Conservation (phyloP, 1,140 invertebrate species). For the Druon quercuslanigerum region DNA sequence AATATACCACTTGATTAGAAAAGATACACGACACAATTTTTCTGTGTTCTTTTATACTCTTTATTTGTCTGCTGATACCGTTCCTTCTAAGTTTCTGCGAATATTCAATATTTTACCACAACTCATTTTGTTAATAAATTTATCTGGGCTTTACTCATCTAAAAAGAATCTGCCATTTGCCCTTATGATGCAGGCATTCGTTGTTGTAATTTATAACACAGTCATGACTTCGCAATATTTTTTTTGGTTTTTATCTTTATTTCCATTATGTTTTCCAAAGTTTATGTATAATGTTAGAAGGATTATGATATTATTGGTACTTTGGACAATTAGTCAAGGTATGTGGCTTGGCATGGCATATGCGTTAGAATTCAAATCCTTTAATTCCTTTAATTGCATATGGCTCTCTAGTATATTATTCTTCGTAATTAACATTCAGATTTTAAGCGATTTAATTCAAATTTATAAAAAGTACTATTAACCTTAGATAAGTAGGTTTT, state of each 20-base stretch:
- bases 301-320: slow-evolving; percentile 68
- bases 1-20: slow-evolving; percentile 93
- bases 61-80: slow-evolving; percentile 84
- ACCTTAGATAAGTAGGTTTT: no score
- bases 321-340: slow-evolving; percentile 89
- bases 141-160: slow-evolving; percentile 83
- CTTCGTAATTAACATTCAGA: slow-evolving; percentile 85
- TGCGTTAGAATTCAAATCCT: slow-evolving; percentile 90
- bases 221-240: slow-evolving; percentile 99
- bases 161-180: slow-evolving; percentile 87
- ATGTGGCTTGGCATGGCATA: slow-evolving; percentile 95
- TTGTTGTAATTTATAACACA: slow-evolving; percentile 96
- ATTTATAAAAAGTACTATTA: slow-evolving; percentile 69
- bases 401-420: slow-evolving; percentile 88
- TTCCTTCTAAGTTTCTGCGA: slow-evolving; percentile 77
- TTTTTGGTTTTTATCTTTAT: slow-evolving; percentile 94
- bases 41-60: slow-evolving; percentile 96
- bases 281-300: slow-evolving; percentile 77
- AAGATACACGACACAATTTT: slow-evolving; percentile 97
- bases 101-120: slow-evolving; percentile 86
- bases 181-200: slow-evolving; percentile 89
- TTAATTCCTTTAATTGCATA: slow-evolving; percentile 87
- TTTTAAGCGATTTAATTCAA: slow-evolving; percentile 82
- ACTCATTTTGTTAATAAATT: slow-evolving; percentile 81
- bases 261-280: slow-evolving; percentile 86